phyloP scores from a whole-genome alignment of 2,797 vertebrate genomes.

The Thunnus albacares region DNA sequence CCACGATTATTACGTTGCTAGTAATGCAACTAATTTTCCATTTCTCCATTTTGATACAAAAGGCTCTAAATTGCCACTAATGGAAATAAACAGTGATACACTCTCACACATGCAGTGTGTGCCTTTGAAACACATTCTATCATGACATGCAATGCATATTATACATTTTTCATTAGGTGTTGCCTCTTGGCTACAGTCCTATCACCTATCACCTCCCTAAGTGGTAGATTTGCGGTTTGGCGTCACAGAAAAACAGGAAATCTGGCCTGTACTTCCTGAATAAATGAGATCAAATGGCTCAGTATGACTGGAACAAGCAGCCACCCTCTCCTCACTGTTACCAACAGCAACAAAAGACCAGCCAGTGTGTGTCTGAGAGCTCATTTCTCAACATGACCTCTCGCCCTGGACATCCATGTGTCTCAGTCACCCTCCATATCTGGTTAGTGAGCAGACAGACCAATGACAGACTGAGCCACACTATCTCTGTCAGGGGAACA shows the following conservation, averaged over 20 bases:
- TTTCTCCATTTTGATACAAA: neutral
- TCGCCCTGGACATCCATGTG: slow-evolving; percentile 28
- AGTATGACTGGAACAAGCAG: slow-evolving; percentile 11
- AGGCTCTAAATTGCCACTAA: neutral
- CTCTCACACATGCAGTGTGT: neutral
- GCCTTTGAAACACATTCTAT: neutral
- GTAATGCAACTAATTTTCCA: neutral
- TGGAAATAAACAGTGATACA: neutral
- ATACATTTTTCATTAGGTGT: neutral
- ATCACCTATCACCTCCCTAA: slow-evolving; percentile 12
- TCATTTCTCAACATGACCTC: slow-evolving; percentile 43
- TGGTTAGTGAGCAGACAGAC: slow-evolving; percentile 43
- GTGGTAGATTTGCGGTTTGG: neutral
- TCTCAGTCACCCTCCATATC: slow-evolving; percentile 60
- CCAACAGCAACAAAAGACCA: slow-evolving; percentile 34
- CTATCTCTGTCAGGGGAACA: slow-evolving; percentile 51
- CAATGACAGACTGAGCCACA: slow-evolving; percentile 37
- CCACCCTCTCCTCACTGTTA: slow-evolving; percentile 12
- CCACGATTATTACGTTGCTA: neutral
- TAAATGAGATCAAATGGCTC: slow-evolving; percentile 22
- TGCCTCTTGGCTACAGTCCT: neutral
- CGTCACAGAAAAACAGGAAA: slow-evolving; percentile 46
- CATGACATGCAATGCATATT: neutral
- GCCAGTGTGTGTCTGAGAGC: slow-evolving; percentile 4
- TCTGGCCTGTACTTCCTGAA: slow-evolving; percentile 47